These are phyloP conservation scores for Steatocranus sp. DNA, from an alignment of 2,797 vertebrate genomes.

Conservation along the genomic window DNA sequence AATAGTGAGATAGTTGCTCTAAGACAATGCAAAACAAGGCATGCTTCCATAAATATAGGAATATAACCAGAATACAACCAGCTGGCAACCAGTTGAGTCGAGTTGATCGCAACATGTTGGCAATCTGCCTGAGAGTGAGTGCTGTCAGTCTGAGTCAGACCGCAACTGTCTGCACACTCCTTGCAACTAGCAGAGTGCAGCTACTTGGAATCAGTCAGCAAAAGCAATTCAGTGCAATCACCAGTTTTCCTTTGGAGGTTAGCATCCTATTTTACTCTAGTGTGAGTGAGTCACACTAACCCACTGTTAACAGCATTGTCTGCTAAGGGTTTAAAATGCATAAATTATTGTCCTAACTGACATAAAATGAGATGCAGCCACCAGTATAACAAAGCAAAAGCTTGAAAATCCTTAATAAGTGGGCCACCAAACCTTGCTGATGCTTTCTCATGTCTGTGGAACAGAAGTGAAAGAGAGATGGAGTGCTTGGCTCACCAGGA, in stretches of 20 bases:
- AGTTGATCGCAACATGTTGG: not conserved
- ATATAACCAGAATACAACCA: not conserved
- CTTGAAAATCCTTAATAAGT: conserved; percentile 39
- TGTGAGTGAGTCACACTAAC: not conserved
- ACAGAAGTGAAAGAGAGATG: conserved; percentile 53
- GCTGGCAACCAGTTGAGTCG: not conserved
- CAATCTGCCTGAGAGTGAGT: not conserved
- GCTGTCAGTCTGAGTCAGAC: rapidly evolving
- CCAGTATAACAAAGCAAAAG: conserved; percentile 13
- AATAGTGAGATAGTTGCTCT: not conserved
- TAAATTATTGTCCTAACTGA: not conserved
- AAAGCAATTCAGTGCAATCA: not conserved
- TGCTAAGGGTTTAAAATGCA: not conserved
- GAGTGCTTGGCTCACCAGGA: conserved; percentile 45
- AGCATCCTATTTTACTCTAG: not conserved
- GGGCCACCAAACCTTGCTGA: conserved; percentile 20
- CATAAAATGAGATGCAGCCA: conserved; percentile 2
- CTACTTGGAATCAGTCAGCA: not conserved
- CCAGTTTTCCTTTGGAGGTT: not conserved
- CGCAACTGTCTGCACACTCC: not conserved
- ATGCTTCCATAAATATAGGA: not conserved
- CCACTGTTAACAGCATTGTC: not conserved
- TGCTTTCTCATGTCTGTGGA: conserved; percentile 51
- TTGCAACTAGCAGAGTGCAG: not conserved
- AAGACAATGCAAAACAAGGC: not conserved